Base-by-base conservation (phyloP, 2,888 invertebrate species). In the Amblyjoppa proteus region DNA sequence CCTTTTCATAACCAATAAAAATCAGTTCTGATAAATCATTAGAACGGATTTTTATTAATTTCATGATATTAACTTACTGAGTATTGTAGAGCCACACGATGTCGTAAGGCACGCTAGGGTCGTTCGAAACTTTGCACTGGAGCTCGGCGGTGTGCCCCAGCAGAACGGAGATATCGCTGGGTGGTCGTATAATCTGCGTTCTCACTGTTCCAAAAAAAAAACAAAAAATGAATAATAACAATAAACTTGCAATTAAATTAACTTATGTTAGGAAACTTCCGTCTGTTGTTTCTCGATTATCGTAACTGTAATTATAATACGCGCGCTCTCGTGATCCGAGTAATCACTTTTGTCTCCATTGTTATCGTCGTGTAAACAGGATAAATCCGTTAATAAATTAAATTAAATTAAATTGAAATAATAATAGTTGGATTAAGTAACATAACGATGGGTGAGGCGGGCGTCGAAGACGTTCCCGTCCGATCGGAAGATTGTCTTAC, bases 101-200 rank as follows among this genome's bases (percentile, higher is more conserved):
- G 92, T 97, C 97, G 94, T 96, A 98, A 81, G 97, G 97, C 64
- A 98, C 97, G 87, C 97, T 97, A 69, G 98, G 97, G 94, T 99
- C 99, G 91, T 97, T 97, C 53, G 98, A 97, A 85, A 99, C 98
- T 95, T 98, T 98, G 95, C 99, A 99, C 92, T 98, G 98, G 88
- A 99, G 95, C 68, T 98, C 97, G 16, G 99, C 98, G 75, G 98
- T 98, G 89, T 98, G 97, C 31, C 99, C 99, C 85, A 99, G 96
- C 86, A 99, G 96, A 34, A 99, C 98, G 87, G 97, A 96, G 38
- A 98, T 98, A 93, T 99, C 98, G 87, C 97, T 98, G 76, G 99
- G 99, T 78, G 99, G 98, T 90, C 98, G 97, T 87, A 98, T 96
- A 91, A 99, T 99, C 95, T 98, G 98, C 11, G 99, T 99, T 90